These are phyloP conservation scores for Cottus gobio DNA, from an alignment of 2,113 vertebrate genomes.

Conservation along the genomic window DNA sequence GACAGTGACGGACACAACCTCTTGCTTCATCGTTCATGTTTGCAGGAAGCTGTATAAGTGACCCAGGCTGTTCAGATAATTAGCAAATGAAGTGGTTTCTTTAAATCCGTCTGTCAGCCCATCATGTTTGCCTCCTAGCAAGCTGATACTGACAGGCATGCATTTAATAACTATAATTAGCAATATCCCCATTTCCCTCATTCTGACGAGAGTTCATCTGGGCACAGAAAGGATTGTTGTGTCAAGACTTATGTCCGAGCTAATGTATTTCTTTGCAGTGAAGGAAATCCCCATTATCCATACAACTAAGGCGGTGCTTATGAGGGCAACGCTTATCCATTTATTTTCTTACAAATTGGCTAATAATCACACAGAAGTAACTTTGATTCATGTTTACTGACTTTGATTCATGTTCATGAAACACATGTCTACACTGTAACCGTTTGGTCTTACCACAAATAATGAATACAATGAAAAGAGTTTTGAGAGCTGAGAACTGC, in stretches of 20 bases:
- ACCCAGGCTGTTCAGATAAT: conserved; percentile 64
- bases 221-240: conserved; percentile 51
- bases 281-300: conserved; percentile 59
- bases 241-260: conserved; percentile 62
- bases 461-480: neutral
- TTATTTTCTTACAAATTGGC: conserved; percentile 22
- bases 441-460: neutral
- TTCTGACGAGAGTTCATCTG: conserved; percentile 65
- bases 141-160: conserved; percentile 65
- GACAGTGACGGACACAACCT: conserved; percentile 45
- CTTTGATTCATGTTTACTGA: conserved; percentile 6
- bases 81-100: conserved; percentile 75
- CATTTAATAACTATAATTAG: conserved; percentile 74
- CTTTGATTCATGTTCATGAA: too few species aligned
- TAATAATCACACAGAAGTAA: conserved; percentile 39
- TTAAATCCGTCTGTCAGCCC: conserved; percentile 62
- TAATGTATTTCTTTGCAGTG: conserved; percentile 50
- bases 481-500: neutral
- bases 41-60: conserved; percentile 50
- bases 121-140: conserved; percentile 48
- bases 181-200: conserved; percentile 55
- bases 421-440: neutral
- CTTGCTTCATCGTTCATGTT: conserved; percentile 28
- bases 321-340: conserved; percentile 31
- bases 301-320: conserved; percentile 37